A percentile compares a stretch with the other conserved stretches of the same genome.
These are phyloP conservation scores for Drosophila gunungcola DNA, from an alignment of 1,140 invertebrate species.

Conservation along the genomic window DNA sequence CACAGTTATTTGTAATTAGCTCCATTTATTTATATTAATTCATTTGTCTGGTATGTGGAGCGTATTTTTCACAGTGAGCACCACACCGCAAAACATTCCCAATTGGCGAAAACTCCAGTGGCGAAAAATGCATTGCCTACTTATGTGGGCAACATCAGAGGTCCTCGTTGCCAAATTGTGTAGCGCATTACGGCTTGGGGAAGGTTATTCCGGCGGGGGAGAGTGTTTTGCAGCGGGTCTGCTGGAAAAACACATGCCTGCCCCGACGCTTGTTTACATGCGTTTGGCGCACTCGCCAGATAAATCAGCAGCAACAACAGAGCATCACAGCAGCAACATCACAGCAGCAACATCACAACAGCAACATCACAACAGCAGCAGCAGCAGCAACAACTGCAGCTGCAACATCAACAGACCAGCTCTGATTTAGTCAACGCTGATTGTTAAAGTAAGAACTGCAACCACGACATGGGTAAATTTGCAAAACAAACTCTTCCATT, in stretches of 20 bases:
- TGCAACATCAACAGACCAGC: constrained; percentile 15
- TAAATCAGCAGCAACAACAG: constrained; percentile 66
- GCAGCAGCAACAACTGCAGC: constrained; percentile 16
- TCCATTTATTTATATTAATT: no score
- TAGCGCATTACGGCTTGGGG: constrained; percentile 5
- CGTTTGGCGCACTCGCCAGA: constrained; percentile 76
- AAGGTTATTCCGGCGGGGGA: background rate
- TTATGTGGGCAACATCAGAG: constrained; percentile 44
- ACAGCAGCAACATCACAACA: constrained; percentile 4
- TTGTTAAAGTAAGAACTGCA: constrained; percentile 23
- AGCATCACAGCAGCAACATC: constrained; percentile 20
- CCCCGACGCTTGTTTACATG: constrained; percentile 71
- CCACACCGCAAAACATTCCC: no score
- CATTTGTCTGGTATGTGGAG: no score
- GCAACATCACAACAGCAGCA: constrained; percentile 9
- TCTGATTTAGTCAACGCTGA: constrained; percentile 32
- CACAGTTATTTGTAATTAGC: no score
- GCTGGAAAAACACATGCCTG: constrained; percentile 33
- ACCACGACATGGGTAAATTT: constrained; percentile 44
- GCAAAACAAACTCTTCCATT: constrained; percentile 52
- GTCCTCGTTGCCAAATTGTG: constrained; percentile 16
- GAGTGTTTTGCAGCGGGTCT: background rate
- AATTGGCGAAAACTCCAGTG: background rate
- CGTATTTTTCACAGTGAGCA: background rate
- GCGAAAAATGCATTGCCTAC: constrained; percentile 66